phyloP scores from a whole-genome alignment of 2,888 invertebrate species.

The Cerastis rubricosa region DNA sequence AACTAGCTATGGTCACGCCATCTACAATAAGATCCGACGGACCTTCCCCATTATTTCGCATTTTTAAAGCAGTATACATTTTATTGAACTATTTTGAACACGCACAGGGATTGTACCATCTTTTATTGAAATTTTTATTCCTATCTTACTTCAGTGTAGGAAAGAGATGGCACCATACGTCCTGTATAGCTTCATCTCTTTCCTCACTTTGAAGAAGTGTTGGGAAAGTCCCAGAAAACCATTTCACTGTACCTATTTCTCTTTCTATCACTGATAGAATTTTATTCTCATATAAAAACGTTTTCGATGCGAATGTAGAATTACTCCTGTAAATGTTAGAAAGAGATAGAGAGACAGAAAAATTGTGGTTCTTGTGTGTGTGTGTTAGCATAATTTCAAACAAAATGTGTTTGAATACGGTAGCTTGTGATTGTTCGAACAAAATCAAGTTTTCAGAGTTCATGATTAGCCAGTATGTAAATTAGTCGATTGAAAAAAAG shows the following conservation, averaged over 20 bases:
- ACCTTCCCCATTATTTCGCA: background rate
- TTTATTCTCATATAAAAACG: background rate
- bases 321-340: background rate
- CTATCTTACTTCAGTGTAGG: background rate
- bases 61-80: background rate
- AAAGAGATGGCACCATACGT: background rate
- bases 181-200: background rate
- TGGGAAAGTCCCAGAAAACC: background rate
- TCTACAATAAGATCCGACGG: background rate
- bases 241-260: background rate
- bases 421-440: background rate
- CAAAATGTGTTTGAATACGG: background rate
- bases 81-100: background rate
- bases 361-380: background rate
- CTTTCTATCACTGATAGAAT: background rate
- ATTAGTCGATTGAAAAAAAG: conserved; percentile 14
- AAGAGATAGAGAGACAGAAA: background rate
- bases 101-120: background rate
- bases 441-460: conserved; percentile 15
- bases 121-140: background rate
- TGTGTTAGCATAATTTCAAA: conserved; percentile 2
- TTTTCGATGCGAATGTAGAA: background rate
- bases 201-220: background rate
- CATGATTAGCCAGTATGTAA: conserved; percentile 20
- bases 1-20: background rate